phyloP scores from a whole-genome alignment of 2,888 invertebrate genomes.

The Alsophila aescularia region DNA sequence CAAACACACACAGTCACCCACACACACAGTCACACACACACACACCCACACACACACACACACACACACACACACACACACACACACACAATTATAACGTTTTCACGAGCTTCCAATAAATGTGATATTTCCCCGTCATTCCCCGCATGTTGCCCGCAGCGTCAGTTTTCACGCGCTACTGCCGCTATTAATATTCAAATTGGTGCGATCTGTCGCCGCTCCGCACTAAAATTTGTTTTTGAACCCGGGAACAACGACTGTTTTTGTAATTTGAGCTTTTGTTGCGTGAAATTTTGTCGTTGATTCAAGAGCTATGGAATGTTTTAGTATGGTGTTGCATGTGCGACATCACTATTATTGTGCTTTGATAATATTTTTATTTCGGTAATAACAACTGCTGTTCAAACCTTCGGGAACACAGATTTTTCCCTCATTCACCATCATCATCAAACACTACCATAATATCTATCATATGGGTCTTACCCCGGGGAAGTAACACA shows the following conservation, averaged over 20 bases:
- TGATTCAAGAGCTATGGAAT: background rate
- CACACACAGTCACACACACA: too few relatives aligned
- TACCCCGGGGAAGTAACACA: too few relatives aligned
- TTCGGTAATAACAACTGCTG: too few relatives aligned
- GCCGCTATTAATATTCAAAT: constrained; percentile 82
- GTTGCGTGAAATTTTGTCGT: constrained; percentile 31
- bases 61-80: background rate
- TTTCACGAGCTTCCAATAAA: background rate
- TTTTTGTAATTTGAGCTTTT: constrained; percentile 47
- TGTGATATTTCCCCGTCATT: background rate
- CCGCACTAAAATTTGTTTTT: constrained; percentile 67
- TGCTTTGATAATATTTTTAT: too few relatives aligned
- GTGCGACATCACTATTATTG: too few relatives aligned
- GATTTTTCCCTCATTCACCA: too few relatives aligned
- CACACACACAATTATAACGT: too few relatives aligned
- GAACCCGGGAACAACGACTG: constrained; percentile 54
- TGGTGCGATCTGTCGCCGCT: constrained; percentile 80
- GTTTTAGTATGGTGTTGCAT: background rate
- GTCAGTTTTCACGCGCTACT: constrained; percentile 79
- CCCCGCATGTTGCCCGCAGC: constrained; percentile 37
- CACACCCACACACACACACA: too few relatives aligned
- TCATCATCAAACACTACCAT: too few relatives aligned
- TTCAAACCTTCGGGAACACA: too few relatives aligned
- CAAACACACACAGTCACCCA: too few relatives aligned
- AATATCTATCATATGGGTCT: too few relatives aligned